phyloP scores from a whole-genome alignment of 2,797 vertebrate species.

The Parambassis ranga region DNA sequence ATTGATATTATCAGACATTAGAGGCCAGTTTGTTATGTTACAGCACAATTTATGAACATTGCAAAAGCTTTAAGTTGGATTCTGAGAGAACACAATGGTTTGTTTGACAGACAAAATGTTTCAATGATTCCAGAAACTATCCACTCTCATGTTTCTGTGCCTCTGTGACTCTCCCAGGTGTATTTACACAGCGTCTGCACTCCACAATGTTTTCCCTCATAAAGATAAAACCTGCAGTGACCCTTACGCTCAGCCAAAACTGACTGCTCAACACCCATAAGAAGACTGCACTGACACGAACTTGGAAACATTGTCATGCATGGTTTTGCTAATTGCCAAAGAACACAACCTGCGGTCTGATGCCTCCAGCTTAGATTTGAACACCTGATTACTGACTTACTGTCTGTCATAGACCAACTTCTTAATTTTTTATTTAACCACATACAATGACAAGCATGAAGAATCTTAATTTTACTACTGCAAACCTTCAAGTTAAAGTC shows the following conservation, averaged over 20 bases:
- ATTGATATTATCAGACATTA: too few species aligned
- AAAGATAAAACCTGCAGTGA: neutral
- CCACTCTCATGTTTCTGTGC: neutral
- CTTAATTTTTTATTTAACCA: too few species aligned
- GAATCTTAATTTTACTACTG: too few species aligned
- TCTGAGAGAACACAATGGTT: neutral
- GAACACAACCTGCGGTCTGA: neutral
- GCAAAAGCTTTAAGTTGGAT: neutral
- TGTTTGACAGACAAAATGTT: fast-evolving
- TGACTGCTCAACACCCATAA: neutral
- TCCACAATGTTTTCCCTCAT: neutral
- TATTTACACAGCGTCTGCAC: neutral
- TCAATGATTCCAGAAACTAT: neutral
- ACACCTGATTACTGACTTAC: neutral
- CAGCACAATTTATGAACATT: neutral
- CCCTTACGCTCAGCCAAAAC: neutral
- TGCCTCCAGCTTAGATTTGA: neutral
- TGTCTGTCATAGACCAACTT: neutral
- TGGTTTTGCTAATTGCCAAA: too few species aligned
- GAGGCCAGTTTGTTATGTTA: too few species aligned
- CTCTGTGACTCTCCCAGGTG: neutral
- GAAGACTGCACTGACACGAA: neutral
- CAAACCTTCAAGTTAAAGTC: too few species aligned
- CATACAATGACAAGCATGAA: too few species aligned
- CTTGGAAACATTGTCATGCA: too few species aligned